A percentile compares a stretch with the other conserved stretches of the same genome.
These are phyloP conservation scores for Calycopis cecrops DNA, from an alignment of 1,140 invertebrate species.

Conservation along the genomic window DNA sequence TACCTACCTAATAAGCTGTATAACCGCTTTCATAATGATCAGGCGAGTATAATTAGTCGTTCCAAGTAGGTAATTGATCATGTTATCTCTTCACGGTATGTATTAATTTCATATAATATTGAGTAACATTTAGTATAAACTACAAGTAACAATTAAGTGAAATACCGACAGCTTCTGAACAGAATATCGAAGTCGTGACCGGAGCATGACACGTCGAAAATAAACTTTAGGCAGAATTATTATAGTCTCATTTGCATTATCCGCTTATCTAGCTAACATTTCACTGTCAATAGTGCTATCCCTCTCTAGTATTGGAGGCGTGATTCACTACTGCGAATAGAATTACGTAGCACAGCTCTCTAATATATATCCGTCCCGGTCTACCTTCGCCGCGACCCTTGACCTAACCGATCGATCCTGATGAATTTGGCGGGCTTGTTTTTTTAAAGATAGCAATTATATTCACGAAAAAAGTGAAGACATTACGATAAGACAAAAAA, in stretches of 20 bases:
- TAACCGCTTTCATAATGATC: no score
- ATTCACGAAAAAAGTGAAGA: no score
- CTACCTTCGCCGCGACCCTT: slow-evolving; percentile 55
- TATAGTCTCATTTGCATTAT: slow-evolving; percentile 58
- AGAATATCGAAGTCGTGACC: slow-evolving; percentile 60
- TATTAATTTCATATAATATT: slow-evolving; percentile 15
- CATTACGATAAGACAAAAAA: no score
- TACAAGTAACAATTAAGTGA: slow-evolving; percentile 56
- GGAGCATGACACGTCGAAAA: slow-evolving; percentile 29
- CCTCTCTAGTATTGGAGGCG: slow-evolving; percentile 57
- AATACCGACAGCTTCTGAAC: slow-evolving; percentile 50
- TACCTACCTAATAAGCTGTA: no score
- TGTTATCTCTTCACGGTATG: neutral
- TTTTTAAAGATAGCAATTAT: no score
- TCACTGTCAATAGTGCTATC: slow-evolving; percentile 61
- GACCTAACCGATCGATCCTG: slow-evolving; percentile 65
- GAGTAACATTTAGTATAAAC: slow-evolving; percentile 45
- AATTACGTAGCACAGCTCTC: slow-evolving; percentile 49
- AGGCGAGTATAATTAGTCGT: no score
- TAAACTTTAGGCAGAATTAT: slow-evolving; percentile 42
- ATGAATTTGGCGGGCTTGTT: slow-evolving; percentile 57
- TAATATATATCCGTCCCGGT: slow-evolving; percentile 59
- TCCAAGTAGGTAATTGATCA: neutral
- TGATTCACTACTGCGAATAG: slow-evolving; percentile 63
- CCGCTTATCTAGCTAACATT: slow-evolving; percentile 49